Conservation (phyloP, 2,113 vertebrate genomes). For the Rhagologus leucostigma region DNA sequence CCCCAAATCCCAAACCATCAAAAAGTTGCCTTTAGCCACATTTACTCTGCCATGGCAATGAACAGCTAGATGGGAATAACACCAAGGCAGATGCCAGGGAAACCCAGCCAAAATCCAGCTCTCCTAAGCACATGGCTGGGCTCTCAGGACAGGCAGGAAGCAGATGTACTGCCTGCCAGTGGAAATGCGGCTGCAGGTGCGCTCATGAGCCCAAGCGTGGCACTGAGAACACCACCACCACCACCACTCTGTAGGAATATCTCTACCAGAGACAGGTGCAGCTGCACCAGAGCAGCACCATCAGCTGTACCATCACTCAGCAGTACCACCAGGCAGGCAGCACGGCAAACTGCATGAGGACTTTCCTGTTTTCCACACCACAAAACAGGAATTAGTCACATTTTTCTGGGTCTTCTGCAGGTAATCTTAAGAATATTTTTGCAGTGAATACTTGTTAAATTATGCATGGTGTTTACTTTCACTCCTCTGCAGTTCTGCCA, state of each 20-base stretch:
- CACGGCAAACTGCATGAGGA: not conserved
- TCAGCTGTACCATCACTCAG: not conserved
- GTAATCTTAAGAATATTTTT: slow-evolving; percentile 7
- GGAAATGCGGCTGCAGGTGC: not conserved
- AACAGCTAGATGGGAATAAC: not conserved
- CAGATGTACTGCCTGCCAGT: not conserved
- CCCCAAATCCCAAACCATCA: not conserved
- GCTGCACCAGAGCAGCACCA: not conserved
- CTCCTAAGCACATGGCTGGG: not conserved
- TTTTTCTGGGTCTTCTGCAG: slow-evolving; percentile 27
- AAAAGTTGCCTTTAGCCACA: not conserved
- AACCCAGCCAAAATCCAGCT: not conserved
- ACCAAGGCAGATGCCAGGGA: not conserved
- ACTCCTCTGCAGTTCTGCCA: not conserved
- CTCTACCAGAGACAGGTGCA: not conserved
- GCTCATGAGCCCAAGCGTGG: accelerated
- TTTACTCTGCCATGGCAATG: not conserved
- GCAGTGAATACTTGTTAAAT: slow-evolving; percentile 2
- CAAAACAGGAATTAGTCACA: not conserved
- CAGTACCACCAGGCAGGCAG: not conserved
- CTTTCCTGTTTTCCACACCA: not conserved
- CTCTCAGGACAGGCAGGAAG: not conserved
- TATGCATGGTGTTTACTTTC: slow-evolving; percentile 51
- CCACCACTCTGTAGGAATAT: not conserved
- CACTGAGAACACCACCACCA: not conserved